Percentiles rank a stretch among this genome's conserved stretches.
These are phyloP conservation scores for Drosophila ambigua DNA, from an alignment of 1,140 invertebrate species.

Conservation along the genomic window DNA sequence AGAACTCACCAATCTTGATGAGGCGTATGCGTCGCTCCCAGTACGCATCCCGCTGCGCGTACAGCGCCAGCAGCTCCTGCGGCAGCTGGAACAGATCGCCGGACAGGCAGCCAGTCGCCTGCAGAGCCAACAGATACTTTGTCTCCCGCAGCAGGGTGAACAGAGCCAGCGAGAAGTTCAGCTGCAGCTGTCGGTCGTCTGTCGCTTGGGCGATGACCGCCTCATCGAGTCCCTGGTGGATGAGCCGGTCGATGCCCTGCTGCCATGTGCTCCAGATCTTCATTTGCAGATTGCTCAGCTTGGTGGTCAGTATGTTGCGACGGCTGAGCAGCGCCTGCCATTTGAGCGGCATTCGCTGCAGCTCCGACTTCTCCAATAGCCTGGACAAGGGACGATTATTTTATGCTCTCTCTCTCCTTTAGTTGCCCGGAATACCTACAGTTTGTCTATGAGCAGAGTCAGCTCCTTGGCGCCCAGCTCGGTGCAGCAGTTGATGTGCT, in stretches of 20 bases:
- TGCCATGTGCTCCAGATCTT: conserved; percentile 79
- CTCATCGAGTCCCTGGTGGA: conserved; percentile 60
- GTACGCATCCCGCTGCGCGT: conserved; percentile 83
- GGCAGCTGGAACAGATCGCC: conserved; percentile 83
- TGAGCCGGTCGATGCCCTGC: conserved; percentile 62
- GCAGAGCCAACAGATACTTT: conserved; percentile 70
- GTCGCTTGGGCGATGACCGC: conserved; percentile 39
- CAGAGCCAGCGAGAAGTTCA: conserved; percentile 69
- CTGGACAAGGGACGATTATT: conserved; percentile 7
- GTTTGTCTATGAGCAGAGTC: conserved; percentile 45
- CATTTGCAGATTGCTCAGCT: conserved; percentile 72
- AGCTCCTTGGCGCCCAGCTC: conserved; percentile 59
- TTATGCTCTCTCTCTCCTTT: not conserved
- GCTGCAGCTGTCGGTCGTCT: conserved; percentile 32
- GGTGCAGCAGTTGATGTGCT: conserved; percentile 82
- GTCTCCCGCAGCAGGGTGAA: conserved; percentile 73
- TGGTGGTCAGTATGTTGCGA: conserved; percentile 74
- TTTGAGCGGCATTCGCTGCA: conserved; percentile 21
- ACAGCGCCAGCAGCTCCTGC: conserved; percentile 84
- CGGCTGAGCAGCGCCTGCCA: conserved; percentile 58
- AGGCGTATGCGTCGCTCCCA: conserved; percentile 83
- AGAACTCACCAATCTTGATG: conserved; percentile 85
- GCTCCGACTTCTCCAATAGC: conserved; percentile 42
- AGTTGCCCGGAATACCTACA: conserved; percentile 41
- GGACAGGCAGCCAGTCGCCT: conserved; percentile 48